Evolutionary conservation across 2,797 vertebrate species (phyloP), one percentile per base, ranked within the genome.

Genomic region (Hirundo rustica): DNA sequence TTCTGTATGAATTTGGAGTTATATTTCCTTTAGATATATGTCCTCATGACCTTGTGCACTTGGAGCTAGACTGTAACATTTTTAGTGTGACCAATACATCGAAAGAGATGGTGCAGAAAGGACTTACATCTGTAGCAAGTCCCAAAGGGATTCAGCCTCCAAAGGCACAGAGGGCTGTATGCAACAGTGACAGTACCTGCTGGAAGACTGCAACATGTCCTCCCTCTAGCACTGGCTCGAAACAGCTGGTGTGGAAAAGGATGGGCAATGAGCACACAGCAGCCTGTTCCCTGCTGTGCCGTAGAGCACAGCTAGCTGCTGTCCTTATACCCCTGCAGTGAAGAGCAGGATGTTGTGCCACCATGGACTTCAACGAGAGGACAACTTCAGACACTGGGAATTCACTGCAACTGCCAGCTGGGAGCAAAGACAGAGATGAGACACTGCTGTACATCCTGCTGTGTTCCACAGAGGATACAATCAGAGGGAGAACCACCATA

Each of bases 31-130:
- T 62, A 36, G 9, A 32, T 42, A 5, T 9, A 42, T n/a, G 27
- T 29, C 85, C 42, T 77, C 18, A 20, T 44, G 61, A 30, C 42
- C 25, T 93, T 71, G 50, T 85, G 53, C 42, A 48, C 30, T 79
- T 73, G 36, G 36, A 76, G 21, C 4, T 66, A 51, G 78, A 48
- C 36, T 15, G 20, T 15, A 51, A 48, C 50, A 40, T 60, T 87
- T 91, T 88, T 26, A 87, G 44, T 60, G 32, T 38, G 1, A 4
- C 36, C 1, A 0, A 50, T 51, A 68, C 60, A 90, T 85, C 7
- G 54, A 64, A 92, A 92, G 79, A 94, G 73, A 84, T 92, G 58
- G 36, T 66, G 65, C 89, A 96, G 82, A 96, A 94, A 38, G 27
- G 73, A 50, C 34, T 78, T 84, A 70, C 60, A 82, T 86, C 89